Conservation (phyloP, 2,113 vertebrate genomes). For the Cephalopholis sonnerati region DNA sequence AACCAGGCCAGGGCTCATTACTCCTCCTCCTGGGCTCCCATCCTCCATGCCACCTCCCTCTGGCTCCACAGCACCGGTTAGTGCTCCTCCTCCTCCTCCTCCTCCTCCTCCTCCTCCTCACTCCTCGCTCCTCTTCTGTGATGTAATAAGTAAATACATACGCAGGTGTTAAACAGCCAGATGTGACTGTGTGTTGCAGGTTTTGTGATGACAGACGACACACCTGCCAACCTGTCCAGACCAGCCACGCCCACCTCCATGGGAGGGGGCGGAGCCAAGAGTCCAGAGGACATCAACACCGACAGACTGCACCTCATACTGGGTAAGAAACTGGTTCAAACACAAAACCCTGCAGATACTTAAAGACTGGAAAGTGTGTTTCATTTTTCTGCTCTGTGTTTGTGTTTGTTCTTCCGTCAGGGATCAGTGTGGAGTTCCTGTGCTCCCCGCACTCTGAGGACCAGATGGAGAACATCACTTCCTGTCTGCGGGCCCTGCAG, state of each 20-base stretch:
- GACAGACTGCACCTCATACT: slow-evolving; percentile 93
- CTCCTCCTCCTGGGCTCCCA: slow-evolving; percentile 90
- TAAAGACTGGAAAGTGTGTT: neutral
- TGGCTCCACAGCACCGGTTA: slow-evolving; percentile 92
- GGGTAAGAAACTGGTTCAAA: slow-evolving; percentile 77
- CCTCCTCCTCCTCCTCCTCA: neutral
- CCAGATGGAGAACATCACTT: slow-evolving; percentile 92
- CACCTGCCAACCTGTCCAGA: slow-evolving; percentile 88
- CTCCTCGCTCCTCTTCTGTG: too few species aligned
- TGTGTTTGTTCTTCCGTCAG: slow-evolving; percentile 75
- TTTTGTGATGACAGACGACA: slow-evolving; percentile 89
- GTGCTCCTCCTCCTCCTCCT: neutral
- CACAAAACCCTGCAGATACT: neutral
- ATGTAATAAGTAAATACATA: too few species aligned
- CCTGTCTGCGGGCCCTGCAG: slow-evolving; percentile 90
- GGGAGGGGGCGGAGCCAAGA: slow-evolving; percentile 88
- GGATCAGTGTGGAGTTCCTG: slow-evolving; percentile 94
- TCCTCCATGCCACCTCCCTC: slow-evolving; percentile 92
- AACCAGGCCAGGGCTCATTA: slow-evolving; percentile 90
- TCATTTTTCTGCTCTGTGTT: neutral
- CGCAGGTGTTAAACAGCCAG: too few species aligned
- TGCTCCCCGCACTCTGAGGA: slow-evolving; percentile 91
- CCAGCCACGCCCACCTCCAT: slow-evolving; percentile 96
- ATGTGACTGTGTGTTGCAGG: slow-evolving; percentile 54
- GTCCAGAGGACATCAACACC: slow-evolving; percentile 91